Percentiles rank a stretch among this genome's conserved stretches.
phyloP scores from a whole-genome alignment of 2,888 invertebrate species.

The Rambutsinella grinnellia region DNA sequence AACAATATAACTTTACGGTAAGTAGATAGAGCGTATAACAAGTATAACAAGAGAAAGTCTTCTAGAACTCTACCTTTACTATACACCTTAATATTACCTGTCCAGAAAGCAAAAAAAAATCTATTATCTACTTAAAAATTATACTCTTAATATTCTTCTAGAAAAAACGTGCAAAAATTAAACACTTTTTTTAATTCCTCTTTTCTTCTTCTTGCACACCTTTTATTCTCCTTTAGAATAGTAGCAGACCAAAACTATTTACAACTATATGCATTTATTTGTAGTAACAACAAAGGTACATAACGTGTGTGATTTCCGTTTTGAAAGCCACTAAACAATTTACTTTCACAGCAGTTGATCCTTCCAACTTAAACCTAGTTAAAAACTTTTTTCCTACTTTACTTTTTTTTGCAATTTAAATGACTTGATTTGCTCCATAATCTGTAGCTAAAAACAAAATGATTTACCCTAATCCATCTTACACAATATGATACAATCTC shows the following conservation, averaged over 20 bases:
- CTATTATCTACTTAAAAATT: neutral
- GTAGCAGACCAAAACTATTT: neutral
- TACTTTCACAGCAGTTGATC: neutral
- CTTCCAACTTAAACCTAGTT: neutral
- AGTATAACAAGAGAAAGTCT: slow-evolving; percentile 56
- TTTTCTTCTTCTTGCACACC: neutral
- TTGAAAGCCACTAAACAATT: neutral
- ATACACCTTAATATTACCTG: neutral
- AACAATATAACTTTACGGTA: slow-evolving; percentile 33
- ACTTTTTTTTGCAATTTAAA: neutral
- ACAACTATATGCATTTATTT: neutral
- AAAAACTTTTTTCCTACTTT: neutral
- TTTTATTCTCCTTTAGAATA: neutral
- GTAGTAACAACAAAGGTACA: slow-evolving; percentile 21
- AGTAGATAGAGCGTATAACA: slow-evolving; percentile 57
- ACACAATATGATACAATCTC: neutral
- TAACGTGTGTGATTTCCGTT: slow-evolving; percentile 8
- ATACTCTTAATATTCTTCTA: slow-evolving; percentile 22
- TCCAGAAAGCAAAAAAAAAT: neutral
- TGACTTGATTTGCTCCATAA: neutral
- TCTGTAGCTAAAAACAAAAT: neutral
- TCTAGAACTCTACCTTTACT: slow-evolving; percentile 16
- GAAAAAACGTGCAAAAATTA: slow-evolving; percentile 55
- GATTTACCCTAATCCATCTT: neutral
- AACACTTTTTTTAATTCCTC: slow-evolving; percentile 20